Evolutionary conservation across 2,888 invertebrate species (phyloP), one percentile per base, ranked within the genome.

Genomic region (Leptinotarsa tumamoca): DNA sequence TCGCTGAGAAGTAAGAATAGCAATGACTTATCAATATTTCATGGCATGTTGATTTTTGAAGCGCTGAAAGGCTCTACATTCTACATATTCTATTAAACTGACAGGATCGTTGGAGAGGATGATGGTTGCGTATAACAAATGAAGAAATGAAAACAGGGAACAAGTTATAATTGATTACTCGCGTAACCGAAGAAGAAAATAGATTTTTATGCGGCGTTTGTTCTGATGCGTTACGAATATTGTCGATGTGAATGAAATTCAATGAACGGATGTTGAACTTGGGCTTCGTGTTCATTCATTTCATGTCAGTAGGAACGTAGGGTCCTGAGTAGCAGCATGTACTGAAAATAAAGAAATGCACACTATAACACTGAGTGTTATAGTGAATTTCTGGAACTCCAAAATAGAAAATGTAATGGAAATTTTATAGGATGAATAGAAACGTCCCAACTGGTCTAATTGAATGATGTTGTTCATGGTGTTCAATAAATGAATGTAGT

Each of bases 21-120:
- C 69, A 69, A 69, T 69, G 68, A 54, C 68, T 63, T 68, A 68
- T 68, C 52, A 54, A 69, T 69, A 69, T 51, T 69, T 69, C 69
- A 69, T 69, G 56, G 18, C 54, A 43, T 51, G 51, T 56, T 54
- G 69, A 43, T 52, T 68, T 68, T 54, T 54, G 68, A 68, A 50
- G 54, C 54, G 52, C 56, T 56, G 43, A 69, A 51, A 68, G 68
- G 49, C 23, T 58, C 58, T 58, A 58, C 58, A 58, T 58, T 27
- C 58, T 58, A 23, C 58, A 23, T 63, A 63, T 63, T 63, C 63
- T 63, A 63, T 63, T 23, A 23, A 58, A 23, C 58, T 58, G 58
- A 58, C 58, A 23, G 58, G 58, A 58, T 58, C 58, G 58, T 58
- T 63, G 63, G 63, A 63, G 63, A 63, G 63, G 15, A 63, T 33